These are phyloP conservation scores for Adrianichthys oophorus DNA, from an alignment of 2,797 vertebrate genomes.

Conservation along the genomic window DNA sequence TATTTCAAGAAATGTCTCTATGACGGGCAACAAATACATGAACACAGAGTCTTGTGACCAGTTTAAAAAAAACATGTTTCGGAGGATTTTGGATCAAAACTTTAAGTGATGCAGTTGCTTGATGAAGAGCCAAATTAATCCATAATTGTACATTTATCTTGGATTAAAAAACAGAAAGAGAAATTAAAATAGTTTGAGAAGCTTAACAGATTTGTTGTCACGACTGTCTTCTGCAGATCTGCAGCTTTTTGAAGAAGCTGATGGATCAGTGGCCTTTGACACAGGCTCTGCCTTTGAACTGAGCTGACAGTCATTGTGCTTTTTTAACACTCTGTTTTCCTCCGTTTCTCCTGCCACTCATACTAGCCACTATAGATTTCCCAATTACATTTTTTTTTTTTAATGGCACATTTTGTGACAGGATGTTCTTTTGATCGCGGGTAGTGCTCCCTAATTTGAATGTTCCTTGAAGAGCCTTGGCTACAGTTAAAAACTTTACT, in stretches of 20 bases:
- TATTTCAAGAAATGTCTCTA: too few relatives aligned
- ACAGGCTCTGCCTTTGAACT: slow-evolving; percentile 46
- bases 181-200: too few relatives aligned
- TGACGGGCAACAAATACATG: too few relatives aligned
- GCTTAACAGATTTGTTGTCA: too few relatives aligned
- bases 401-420: slow-evolving; percentile 17
- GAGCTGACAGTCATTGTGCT: slow-evolving; percentile 16
- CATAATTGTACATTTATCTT: too few relatives aligned
- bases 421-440: slow-evolving; percentile 37
- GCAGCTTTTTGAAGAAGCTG: slow-evolving; percentile 27
- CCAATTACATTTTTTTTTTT: slow-evolving; percentile 38
- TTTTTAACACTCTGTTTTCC: slow-evolving; percentile 21
- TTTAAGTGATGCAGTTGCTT: too few relatives aligned
- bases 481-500: slow-evolving; percentile 13
- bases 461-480: slow-evolving; percentile 18
- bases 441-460: slow-evolving; percentile 23
- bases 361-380: slow-evolving; percentile 7
- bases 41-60: too few relatives aligned
- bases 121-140: too few relatives aligned
- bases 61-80: too few relatives aligned
- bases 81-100: too few relatives aligned
- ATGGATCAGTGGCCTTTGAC: slow-evolving; percentile 29
- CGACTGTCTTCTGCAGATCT: slow-evolving; percentile 20
- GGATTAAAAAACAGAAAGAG: too few relatives aligned
- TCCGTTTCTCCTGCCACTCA: slow-evolving; percentile 29